Evolutionary conservation across 2,113 vertebrate genomes (phyloP), one percentile per base, ranked within the genome.

Genomic region (Hydrochoerus hydrochaeris): DNA sequence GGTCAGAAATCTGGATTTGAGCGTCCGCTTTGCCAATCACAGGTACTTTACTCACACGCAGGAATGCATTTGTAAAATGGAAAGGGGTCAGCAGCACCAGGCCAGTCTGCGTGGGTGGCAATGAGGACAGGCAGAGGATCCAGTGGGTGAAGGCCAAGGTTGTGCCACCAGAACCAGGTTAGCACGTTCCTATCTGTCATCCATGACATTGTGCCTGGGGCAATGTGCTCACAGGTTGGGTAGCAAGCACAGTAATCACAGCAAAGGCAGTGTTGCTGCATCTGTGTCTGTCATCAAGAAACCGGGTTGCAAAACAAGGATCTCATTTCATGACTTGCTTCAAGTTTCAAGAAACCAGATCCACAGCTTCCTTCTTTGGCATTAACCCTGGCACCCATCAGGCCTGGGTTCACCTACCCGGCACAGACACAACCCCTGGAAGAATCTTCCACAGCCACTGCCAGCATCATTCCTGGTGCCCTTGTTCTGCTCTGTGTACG

Each of bases 401-500:
- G 67, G 85, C 86, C 91, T 1, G 0, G 88, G 84, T 30, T 60
- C 30, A 32, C 7, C 96, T 84, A 44, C 14, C 85, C 7, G 10
- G 35, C 26, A 35, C 77, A 28, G 5, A 13, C 2, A 44, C 12
- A 44, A 58, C 24, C 60, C 63, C 12, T 69, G n/a, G 63, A 77
- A 44, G 67, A 57, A 14, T 19, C 44, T 46, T 35, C 30, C 73
- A 78, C 17, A 35, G 69, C 44, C 13, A 2, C 90, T 30, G 49
- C 46, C 85, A 38, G 0, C 1, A 26, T 32, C 69, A 80, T 44
- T 62, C 49, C 49, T 32, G 49, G 54, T 69, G 7, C 5, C 62
- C 60, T 81, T 78, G n/a, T 94, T 95, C 94, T 78, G 38, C 73
- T 85, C 85, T 28, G 22, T 96, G 24, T 92, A 0, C 2, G 71